Evolutionary conservation across 2,888 invertebrate genomes (phyloP).

Genomic region (Ariolimax columbianus): DNA sequence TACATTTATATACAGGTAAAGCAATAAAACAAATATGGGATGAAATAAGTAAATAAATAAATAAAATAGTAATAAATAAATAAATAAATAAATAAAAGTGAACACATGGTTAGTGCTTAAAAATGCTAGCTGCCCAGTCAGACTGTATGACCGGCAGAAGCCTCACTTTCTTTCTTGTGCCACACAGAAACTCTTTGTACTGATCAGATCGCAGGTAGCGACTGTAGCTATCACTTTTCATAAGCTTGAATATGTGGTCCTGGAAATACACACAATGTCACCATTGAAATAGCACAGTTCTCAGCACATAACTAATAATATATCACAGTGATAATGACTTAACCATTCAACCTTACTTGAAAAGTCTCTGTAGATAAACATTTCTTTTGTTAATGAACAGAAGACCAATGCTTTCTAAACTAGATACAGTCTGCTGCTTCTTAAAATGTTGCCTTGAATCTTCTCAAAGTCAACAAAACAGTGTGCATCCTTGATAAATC

Average conservation of each 20-base stretch:
- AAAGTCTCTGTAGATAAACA: too few relatives aligned
- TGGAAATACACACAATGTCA: slow-evolving; percentile 79
- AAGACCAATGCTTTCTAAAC: too few relatives aligned
- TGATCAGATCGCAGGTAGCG: slow-evolving; percentile 97
- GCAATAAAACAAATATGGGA: slow-evolving; percentile 33
- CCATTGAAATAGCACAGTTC: too few relatives aligned
- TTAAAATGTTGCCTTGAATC: too few relatives aligned
- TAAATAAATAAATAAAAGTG: slow-evolving; percentile 39
- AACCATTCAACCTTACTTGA: too few relatives aligned
- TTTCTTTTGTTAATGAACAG: too few relatives aligned
- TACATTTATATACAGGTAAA: slow-evolving; percentile 27
- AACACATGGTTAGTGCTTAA: slow-evolving; percentile 60
- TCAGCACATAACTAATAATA: too few relatives aligned
- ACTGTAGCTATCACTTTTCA: slow-evolving; percentile 99
- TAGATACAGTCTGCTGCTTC: too few relatives aligned
- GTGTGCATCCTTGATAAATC: too few relatives aligned
- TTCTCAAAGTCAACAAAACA: too few relatives aligned
- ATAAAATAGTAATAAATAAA: slow-evolving; percentile 30
- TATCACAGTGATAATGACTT: too few relatives aligned
- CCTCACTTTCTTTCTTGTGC: slow-evolving; percentile 95
- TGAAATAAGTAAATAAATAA: slow-evolving; percentile 26
- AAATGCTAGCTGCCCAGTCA: slow-evolving; percentile 66
- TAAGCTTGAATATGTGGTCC: slow-evolving; percentile 98
- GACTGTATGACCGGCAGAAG: slow-evolving; percentile 70
- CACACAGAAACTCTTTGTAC: slow-evolving; percentile 97